Evolutionary conservation across 2,888 invertebrate species (phyloP).

Genomic region (Aspidiotus destructor): DNA sequence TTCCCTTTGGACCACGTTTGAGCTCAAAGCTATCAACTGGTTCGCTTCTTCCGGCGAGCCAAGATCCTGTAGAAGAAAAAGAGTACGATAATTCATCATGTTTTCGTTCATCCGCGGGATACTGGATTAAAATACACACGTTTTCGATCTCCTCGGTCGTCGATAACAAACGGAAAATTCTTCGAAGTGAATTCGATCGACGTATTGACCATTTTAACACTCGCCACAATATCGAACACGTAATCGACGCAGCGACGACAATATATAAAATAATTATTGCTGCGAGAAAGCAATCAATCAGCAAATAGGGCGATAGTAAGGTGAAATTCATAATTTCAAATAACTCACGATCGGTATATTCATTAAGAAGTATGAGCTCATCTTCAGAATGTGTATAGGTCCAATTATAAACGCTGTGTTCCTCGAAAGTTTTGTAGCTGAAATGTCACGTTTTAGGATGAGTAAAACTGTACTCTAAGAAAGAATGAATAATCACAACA

Average conservation of each 20-base stretch:
- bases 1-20: constrained; percentile 37
- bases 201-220: background rate
- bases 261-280: background rate
- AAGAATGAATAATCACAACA: background rate
- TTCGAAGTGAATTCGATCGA: background rate
- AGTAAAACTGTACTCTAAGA: background rate
- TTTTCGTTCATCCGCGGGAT: background rate
- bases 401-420: constrained; percentile 44
- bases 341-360: background rate
- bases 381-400: constrained; percentile 36
- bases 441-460: background rate
- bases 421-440: constrained; percentile 34
- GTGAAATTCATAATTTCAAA: background rate
- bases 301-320: no score
- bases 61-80: constrained; percentile 39
- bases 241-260: background rate
- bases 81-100: background rate
- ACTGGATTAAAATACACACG: background rate
- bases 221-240: background rate
- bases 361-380: background rate
- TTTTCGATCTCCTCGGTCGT: background rate
- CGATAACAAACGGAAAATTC: background rate
- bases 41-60: constrained; percentile 38
- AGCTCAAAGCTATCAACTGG: constrained; percentile 33
- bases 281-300: background rate